Evolutionary conservation across 2,113 vertebrate genomes (phyloP), one percentile per base, ranked within the genome.

Genomic region (Oplegnathus fasciatus): DNA sequence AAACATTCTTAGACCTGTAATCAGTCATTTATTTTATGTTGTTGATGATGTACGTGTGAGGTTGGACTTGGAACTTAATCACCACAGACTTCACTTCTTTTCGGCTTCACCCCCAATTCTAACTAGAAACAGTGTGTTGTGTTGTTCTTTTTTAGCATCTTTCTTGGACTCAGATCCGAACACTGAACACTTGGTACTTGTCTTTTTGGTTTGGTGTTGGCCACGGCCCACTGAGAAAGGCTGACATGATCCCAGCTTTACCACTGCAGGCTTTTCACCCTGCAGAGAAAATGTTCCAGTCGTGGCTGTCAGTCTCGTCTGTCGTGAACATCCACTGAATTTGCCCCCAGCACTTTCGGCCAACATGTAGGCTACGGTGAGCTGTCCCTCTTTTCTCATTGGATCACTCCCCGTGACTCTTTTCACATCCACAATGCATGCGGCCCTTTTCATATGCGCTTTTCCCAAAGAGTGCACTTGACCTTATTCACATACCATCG

Each of bases 391-490:
- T 77, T 24, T 46, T 80, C 64, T 57, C 75, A 57, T 13, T 71
- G 78, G 50, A 11, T 86, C 82, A 4, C 77, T 83, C 73, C 50
- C 9, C 4, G 0, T 66, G 44, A 75, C 72, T 88, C 90, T 44
- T 67, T 90, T 90, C 82, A 90, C 71, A 60, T 78, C 84, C 74
- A 80, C 82, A 81, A 73, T 80, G 67, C 74, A 86, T 55, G 26
- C 26, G n/a, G 24, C 48, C 32, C 82, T 78, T 87, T 90, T 86
- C 72, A 90, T 52, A 64, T 34, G 62, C 46, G 48, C 77, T 81
- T 75, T 54, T 80, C 52, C 76, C 74, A 74, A 57, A 80, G 83
- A 89, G 71, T 22, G 74, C 83, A 83, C 89, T 92, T 90, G 85
- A 90, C 84, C 91, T 86, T 87, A 76, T 88, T 89, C 81, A 46